Conservation (phyloP, 1,140 invertebrate genomes). For the Ctenoplectra terminalis region DNA sequence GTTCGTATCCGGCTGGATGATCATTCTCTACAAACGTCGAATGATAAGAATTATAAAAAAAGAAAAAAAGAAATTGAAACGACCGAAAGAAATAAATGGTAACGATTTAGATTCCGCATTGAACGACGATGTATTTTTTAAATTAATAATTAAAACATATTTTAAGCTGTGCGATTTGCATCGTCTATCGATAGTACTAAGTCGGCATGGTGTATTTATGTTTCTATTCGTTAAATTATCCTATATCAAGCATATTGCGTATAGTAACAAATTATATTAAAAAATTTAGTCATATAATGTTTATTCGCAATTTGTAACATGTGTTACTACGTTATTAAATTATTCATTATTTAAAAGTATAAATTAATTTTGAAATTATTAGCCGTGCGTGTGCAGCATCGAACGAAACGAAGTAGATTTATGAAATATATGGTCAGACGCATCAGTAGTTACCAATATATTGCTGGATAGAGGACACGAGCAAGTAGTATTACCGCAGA, state of each 20-base stretch:
- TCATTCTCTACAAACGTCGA: background rate
- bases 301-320: no score
- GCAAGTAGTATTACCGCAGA: conserved; percentile 31
- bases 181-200: no score
- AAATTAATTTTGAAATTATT: background rate
- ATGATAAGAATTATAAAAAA: background rate
- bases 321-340: no score
- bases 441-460: background rate
- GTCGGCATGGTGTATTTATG: no score
- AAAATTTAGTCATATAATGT: no score
- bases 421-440: background rate
- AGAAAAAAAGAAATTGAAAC: background rate
- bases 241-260: no score
- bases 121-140: background rate
- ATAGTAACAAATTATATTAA: no score
- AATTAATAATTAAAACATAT: background rate
- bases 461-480: background rate
- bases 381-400: background rate
- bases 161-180: no score
- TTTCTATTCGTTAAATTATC: no score
- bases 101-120: background rate
- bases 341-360: background rate
- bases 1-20: background rate
- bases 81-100: background rate
- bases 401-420: background rate